phyloP scores from a whole-genome alignment of 2,888 invertebrate species.

The Sinotaia quadrata region DNA sequence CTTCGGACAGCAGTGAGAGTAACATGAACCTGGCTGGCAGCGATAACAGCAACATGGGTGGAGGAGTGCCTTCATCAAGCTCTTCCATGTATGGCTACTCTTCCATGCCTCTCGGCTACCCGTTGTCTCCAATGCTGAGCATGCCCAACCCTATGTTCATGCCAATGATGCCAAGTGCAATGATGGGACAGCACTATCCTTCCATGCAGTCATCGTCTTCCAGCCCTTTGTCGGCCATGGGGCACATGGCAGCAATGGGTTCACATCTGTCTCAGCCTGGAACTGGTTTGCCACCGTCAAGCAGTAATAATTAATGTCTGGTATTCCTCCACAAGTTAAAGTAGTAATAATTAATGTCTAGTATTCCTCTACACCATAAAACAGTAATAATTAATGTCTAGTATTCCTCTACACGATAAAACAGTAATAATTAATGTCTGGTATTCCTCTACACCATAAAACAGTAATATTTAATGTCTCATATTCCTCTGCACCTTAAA shows the following conservation, averaged over 20 bases:
- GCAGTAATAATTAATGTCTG: not conserved
- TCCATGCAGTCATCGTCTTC: constrained; percentile 40
- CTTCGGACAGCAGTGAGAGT: not conserved
- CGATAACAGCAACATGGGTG: constrained; percentile 4
- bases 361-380: too few relatives aligned
- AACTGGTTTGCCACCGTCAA: constrained; percentile 12
- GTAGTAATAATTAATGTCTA: too few relatives aligned
- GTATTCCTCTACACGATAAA: too few relatives aligned
- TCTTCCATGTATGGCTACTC: constrained; percentile 20
- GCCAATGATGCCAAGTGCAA: constrained; percentile 50
- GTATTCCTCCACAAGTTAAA: too few relatives aligned
- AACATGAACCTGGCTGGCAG: constrained; percentile 5
- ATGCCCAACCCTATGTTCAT: constrained; percentile 35
- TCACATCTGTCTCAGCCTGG: constrained; percentile 15
- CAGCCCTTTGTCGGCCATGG: constrained; percentile 34
- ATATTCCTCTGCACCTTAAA: too few relatives aligned
- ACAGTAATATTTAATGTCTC: too few relatives aligned
- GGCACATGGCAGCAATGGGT: constrained; percentile 28
- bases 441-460: too few relatives aligned
- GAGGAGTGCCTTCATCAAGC: not conserved
- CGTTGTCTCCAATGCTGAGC: constrained; percentile 27
- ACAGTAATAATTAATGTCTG: too few relatives aligned
- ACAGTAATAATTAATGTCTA: too few relatives aligned
- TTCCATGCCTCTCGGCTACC: constrained; percentile 24
- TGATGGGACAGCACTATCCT: constrained; percentile 47